phyloP scores from a whole-genome alignment of 2,888 invertebrate genomes.

The Pherbina coryleti region DNA sequence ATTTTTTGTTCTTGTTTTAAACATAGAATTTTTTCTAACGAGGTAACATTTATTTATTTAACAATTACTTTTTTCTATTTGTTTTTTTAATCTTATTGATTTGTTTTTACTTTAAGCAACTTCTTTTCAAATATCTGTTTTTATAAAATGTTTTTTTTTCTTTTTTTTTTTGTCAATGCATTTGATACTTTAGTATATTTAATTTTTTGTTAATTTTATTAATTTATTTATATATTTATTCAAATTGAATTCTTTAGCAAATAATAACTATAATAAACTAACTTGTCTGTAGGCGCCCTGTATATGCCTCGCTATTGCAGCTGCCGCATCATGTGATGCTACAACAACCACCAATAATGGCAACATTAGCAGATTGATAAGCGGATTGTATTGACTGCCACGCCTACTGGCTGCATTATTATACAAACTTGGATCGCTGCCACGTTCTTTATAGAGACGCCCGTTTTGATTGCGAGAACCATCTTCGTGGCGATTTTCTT shows the following conservation, averaged over 20 bases:
- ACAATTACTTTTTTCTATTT: background rate
- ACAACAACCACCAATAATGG: conserved; percentile 54
- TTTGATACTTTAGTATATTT: background rate
- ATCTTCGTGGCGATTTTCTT: conserved; percentile 68
- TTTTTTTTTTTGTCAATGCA: too few species aligned
- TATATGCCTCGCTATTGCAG: background rate
- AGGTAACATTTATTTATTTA: conserved; percentile 32
- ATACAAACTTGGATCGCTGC: conserved; percentile 55
- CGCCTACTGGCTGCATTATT: conserved; percentile 53
- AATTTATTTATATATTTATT: background rate
- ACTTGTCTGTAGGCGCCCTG: background rate
- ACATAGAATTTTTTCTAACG: conserved; percentile 22
- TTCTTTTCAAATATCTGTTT: background rate
- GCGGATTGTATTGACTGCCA: conserved; percentile 39
- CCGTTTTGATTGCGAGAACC: conserved; percentile 68
- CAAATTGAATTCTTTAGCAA: background rate
- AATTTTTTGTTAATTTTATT: background rate
- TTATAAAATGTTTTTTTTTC: background rate
- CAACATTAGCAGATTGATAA: conserved; percentile 51
- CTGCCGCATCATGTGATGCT: conserved; percentile 21
- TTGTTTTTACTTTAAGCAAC: background rate
- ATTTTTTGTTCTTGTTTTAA: background rate
- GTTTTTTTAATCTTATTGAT: background rate
- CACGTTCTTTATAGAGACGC: conserved; percentile 65
- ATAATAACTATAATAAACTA: conserved; percentile 24